Percentiles rank a stretch among this genome's conserved stretches.
These are phyloP conservation scores for Bradynema listronoti DNA, from an alignment of 1,140 invertebrate species.

Conservation along the genomic window DNA sequence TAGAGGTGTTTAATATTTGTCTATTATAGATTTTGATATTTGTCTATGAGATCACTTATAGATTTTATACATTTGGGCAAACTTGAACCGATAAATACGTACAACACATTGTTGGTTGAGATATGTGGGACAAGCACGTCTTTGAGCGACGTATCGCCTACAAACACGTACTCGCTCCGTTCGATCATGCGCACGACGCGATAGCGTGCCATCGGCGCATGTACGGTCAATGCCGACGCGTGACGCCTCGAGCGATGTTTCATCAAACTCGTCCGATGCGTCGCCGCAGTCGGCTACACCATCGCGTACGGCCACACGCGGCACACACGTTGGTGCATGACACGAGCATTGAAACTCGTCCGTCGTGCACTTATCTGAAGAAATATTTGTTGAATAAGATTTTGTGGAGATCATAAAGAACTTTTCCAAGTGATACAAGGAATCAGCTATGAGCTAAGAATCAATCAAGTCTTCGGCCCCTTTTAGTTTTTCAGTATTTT, in stretches of 20 bases:
- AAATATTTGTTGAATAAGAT: no score
- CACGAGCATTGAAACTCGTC: constrained; percentile 50
- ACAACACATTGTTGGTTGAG: constrained; percentile 6
- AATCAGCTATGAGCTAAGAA: no score
- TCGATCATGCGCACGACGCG: no score
- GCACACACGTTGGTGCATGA: constrained; percentile 46
- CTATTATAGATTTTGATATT: background rate
- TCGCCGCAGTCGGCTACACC: constrained; percentile 45
- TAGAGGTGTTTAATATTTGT: constrained; percentile 6
- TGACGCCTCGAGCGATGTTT: constrained; percentile 2
- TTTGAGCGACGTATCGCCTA: background rate
- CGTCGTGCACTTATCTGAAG: no score
- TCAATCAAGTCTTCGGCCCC: no score
- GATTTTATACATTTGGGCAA: constrained; percentile 14
- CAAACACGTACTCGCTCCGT: constrained; percentile 2
- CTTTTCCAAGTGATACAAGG: no score
- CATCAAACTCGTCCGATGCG: constrained; percentile 48
- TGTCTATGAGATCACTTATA: constrained; percentile 1
- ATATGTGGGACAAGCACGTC: constrained; percentile 1
- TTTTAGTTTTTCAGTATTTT: no score
- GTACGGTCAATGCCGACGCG: background rate
- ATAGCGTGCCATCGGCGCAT: constrained; percentile 16
- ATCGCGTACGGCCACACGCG: constrained; percentile 26
- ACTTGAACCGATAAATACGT: constrained; percentile 44
- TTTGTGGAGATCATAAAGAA: no score